Conservation (phyloP, 2,888 invertebrate species). For the Drosophila melanosoma region DNA sequence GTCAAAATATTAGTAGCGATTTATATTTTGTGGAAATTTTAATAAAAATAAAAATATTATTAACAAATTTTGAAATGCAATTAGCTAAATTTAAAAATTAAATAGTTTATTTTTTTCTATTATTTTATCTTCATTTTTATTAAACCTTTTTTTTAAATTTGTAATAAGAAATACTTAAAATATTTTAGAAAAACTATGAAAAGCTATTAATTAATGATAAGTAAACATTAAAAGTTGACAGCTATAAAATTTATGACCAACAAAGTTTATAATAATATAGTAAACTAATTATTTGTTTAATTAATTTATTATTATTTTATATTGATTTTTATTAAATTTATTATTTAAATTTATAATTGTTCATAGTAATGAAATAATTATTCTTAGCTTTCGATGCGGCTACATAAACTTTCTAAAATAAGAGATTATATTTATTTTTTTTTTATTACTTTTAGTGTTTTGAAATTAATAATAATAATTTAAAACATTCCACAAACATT, state of each 20-base stretch:
- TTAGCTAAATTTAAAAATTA: too few species aligned
- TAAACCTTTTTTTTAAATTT: neutral
- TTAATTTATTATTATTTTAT: neutral
- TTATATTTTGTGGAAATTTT: neutral
- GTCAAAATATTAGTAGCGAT: neutral
- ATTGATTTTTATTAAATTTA: too few species aligned
- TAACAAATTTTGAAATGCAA: neutral
- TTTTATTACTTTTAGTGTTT: too few species aligned
- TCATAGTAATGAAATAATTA: too few species aligned
- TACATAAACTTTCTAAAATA: too few species aligned
- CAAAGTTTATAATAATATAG: neutral
- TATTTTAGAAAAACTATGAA: neutral
- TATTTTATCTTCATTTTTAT: too few species aligned
- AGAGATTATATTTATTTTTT: too few species aligned
- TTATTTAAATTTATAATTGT: too few species aligned
- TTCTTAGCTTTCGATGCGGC: too few species aligned
- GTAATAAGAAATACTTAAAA: neutral
- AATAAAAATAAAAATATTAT: neutral
- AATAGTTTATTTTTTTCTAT: too few species aligned
- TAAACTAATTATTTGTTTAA: neutral
- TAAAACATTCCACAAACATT: neutral
- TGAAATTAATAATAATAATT: neutral
- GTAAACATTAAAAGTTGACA: neutral
- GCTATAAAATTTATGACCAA: neutral
- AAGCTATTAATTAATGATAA: neutral